Percentiles rank a stretch among this genome's conserved stretches.
phyloP scores from a whole-genome alignment of 2,888 invertebrate genomes.

The Aphidoletes aphidimyza region DNA sequence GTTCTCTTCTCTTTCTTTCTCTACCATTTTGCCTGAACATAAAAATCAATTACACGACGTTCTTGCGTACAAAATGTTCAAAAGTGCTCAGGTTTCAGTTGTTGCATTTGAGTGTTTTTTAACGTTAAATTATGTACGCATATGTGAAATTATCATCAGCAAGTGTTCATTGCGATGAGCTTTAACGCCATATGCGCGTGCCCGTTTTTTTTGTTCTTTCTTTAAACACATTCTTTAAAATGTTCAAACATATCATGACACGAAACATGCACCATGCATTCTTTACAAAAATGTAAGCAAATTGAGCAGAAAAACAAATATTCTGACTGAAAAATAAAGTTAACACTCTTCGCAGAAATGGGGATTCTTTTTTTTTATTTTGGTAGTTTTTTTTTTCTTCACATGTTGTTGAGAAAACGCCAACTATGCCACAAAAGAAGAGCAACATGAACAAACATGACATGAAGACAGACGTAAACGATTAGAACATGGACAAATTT shows the following conservation, averaged over 20 bases:
- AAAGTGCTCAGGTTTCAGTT: neutral
- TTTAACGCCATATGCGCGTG: conserved; percentile 24
- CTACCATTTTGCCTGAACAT: neutral
- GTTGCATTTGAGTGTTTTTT: neutral
- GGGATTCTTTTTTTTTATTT: too few species aligned
- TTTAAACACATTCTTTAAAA: neutral
- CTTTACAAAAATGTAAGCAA: too few species aligned
- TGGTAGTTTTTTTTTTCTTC: too few species aligned
- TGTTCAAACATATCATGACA: conserved; percentile 40
- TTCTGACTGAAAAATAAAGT: too few species aligned
- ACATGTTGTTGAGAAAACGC: neutral
- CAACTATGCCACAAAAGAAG: conserved; percentile 8
- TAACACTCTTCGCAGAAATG: neutral
- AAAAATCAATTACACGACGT: conserved; percentile 32
- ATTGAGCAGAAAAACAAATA: too few species aligned
- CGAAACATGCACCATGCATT: conserved; percentile 32
- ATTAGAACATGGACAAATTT: conserved; percentile 47
- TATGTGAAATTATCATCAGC: neutral
- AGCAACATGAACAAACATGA: neutral
- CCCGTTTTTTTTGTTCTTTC: too few species aligned
- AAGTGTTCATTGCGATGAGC: neutral
- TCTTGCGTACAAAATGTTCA: neutral
- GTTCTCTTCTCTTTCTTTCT: too few species aligned
- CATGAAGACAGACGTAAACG: neutral
- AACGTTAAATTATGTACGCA: neutral